phyloP scores from a whole-genome alignment of 1,140 invertebrate genomes.

The Drosophila orosa region DNA sequence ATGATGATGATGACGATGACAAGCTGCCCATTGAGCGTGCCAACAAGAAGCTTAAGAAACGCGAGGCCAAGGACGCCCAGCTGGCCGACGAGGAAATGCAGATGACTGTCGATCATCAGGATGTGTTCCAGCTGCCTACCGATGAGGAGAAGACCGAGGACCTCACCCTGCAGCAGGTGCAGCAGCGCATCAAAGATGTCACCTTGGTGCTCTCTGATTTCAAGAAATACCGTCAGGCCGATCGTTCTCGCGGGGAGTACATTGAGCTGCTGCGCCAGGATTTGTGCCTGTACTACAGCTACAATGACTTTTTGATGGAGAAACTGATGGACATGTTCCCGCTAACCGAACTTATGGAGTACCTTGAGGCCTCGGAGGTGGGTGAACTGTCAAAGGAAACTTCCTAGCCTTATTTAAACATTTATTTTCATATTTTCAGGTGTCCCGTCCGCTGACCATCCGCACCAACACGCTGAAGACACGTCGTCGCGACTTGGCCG shows the following conservation, averaged over 20 bases:
- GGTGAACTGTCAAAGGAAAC: background rate
- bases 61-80: conserved; percentile 89
- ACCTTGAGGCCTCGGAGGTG: conserved; percentile 97
- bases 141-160: conserved; percentile 89
- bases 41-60: conserved; percentile 91
- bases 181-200: conserved; percentile 96
- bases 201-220: conserved; percentile 95
- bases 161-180: conserved; percentile 92
- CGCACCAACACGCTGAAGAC: conserved; percentile 98
- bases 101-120: conserved; percentile 90
- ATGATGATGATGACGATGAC: conserved; percentile 86
- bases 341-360: conserved; percentile 95
- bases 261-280: conserved; percentile 91
- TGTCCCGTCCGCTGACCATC: conserved; percentile 97
- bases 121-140: conserved; percentile 90
- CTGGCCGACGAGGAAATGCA: conserved; percentile 92
- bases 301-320: conserved; percentile 98
- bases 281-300: conserved; percentile 97
- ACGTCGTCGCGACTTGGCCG: conserved; percentile 95
- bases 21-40: conserved; percentile 94
- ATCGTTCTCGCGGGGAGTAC: conserved; percentile 93
- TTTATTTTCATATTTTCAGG: conserved; percentile 93
- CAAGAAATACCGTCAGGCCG: conserved; percentile 90
- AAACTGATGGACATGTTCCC: conserved; percentile 97
- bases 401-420: background rate